Base-by-base conservation (phyloP, 2,113 vertebrate species). In the Piaya cayana region DNA sequence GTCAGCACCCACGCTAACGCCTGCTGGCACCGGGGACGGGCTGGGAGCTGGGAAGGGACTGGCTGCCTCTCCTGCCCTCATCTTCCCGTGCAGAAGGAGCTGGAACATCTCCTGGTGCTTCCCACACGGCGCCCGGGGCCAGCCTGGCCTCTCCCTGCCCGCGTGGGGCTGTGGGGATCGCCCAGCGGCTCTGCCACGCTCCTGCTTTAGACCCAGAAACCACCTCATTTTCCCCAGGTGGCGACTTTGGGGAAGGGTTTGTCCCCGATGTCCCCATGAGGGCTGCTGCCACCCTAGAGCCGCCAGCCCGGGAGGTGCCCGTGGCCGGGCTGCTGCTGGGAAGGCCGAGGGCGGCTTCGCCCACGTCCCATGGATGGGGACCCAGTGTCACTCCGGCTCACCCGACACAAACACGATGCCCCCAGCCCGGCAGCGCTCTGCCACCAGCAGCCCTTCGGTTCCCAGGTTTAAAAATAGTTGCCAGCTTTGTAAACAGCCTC, bases 391-490 rank as follows among this genome's bases (percentile, higher is more conserved):
- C 82, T 92, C 52, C 49, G 6, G 20, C 89, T 94, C 91, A 21
- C 59, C 82, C 58, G 82, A 12, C 75, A 80, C 47, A 21, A 23
- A 23, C 47, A 23, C 47, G 47, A 23, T 22, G 47, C 47, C 10
- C 47, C 47, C 47, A 49, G 47, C 47, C 47, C 21, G 21, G 21
- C 21, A 69, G 86, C 80, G 55, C 80, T 77, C 69, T 80, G 87
- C 82, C 82, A 72, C 86, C 11, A 27, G 68, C 69, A 92, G 85
- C 69, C 63, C 85, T 94, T 93, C 77, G 21, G 27, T 55, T 88
- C 74, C 87, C 68, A 43, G 68, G 58, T 90, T 85, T 96, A 95
- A 89, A 97, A 96, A 95, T 95, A 96, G 88, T 34, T 62, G 25
- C 60, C 75, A 75, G 81, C 77, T 55, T 72, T 70, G 69, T 47